Conservation (phyloP, 2,113 vertebrate genomes). For the Sterrhoptilus dennistouni region DNA sequence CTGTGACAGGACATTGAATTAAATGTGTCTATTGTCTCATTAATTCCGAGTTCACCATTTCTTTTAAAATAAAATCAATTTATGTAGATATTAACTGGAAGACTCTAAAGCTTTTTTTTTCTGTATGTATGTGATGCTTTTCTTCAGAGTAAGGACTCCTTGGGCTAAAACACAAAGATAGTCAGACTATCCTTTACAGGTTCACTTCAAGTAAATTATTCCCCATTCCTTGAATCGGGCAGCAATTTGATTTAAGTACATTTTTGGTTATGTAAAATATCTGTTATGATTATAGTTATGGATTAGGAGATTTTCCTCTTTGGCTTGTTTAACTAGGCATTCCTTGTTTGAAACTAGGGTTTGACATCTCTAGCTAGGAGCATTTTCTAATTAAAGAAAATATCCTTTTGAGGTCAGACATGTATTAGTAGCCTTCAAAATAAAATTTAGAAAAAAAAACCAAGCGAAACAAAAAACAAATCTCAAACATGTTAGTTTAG, state of each 20-base stretch:
- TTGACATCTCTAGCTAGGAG: background rate
- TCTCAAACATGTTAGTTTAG: background rate
- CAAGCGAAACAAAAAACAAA: background rate
- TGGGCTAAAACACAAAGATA: background rate
- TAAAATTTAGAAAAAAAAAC: background rate
- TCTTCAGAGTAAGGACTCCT: background rate
- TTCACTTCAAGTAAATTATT: background rate
- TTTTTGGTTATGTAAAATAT: conserved; percentile 1
- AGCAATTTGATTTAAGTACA: background rate
- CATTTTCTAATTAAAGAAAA: conserved; percentile 37
- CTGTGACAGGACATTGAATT: background rate
- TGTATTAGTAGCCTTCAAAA: background rate
- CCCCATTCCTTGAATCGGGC: background rate
- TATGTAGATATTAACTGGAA: background rate
- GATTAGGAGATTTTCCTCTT: conserved; percentile 26
- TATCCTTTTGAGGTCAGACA: background rate
- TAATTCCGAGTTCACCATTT: background rate
- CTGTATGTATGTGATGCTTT: background rate
- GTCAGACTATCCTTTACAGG: background rate
- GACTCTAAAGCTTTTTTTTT: background rate
- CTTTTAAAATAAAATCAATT: background rate
- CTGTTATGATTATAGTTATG: background rate
- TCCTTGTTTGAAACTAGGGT: background rate
- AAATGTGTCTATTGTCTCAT: background rate
- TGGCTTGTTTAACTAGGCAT: background rate